These are phyloP conservation scores for Hypsibius dujardini DNA, from an alignment of 1,140 invertebrate species.

Conservation along the genomic window DNA sequence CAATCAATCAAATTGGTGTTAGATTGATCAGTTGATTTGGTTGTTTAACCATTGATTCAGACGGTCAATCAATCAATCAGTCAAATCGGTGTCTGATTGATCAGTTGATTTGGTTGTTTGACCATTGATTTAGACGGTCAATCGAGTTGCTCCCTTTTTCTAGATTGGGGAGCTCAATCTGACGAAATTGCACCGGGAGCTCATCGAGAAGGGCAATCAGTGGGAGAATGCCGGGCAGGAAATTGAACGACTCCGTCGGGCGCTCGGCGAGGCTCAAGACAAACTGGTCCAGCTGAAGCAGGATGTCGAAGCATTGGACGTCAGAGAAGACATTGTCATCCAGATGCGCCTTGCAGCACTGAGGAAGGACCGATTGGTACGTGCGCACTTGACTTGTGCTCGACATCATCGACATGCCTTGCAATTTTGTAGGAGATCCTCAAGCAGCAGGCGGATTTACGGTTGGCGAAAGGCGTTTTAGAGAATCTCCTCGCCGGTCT, in stretches of 20 bases:
- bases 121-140: neutral
- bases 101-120: no score
- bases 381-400: neutral
- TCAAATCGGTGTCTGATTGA: no score
- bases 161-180: slow-evolving; percentile 18
- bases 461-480: neutral
- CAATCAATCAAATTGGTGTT: no score
- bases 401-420: no score
- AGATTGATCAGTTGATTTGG: no score
- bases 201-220: slow-evolving; percentile 19
- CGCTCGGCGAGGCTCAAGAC: slow-evolving; percentile 22
- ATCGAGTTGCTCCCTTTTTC: slow-evolving; percentile 19
- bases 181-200: slow-evolving; percentile 17
- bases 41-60: no score
- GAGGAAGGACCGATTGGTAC: slow-evolving; percentile 14
- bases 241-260: slow-evolving; percentile 19
- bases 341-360: neutral
- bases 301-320: slow-evolving; percentile 17
- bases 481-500: neutral
- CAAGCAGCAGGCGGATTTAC: neutral
- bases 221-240: slow-evolving; percentile 23
- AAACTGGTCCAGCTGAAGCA: slow-evolving; percentile 24
- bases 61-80: no score
- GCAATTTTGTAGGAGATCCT: neutral
- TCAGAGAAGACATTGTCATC: neutral